phyloP scores from a whole-genome alignment of 2,797 vertebrate genomes.

The Eupleurogrammus muticus region DNA sequence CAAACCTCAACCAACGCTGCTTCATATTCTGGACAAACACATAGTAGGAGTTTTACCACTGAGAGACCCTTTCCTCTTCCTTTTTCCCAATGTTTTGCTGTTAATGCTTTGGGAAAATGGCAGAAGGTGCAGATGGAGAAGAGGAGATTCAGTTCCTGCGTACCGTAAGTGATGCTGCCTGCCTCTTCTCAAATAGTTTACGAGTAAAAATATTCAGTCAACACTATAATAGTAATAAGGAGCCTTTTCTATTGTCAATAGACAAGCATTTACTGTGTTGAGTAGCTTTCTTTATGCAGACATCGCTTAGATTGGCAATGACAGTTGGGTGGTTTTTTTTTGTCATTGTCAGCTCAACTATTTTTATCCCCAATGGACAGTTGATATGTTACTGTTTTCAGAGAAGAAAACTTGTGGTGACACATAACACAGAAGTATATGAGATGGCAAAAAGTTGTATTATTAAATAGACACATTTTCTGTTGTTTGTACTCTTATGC shows the following conservation, averaged over 20 bases:
- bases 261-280: conserved; percentile 7
- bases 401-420: conserved; percentile 39
- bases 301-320: conserved; percentile 66
- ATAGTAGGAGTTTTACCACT: conserved; percentile 22
- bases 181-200: conserved; percentile 15
- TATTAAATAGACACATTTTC: too few species aligned
- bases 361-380: conserved; percentile 75
- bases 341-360: conserved; percentile 86
- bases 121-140: conserved; percentile 91
- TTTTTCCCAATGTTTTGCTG: conserved; percentile 51
- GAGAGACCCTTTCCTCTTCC: conserved; percentile 27
- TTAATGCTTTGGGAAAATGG: conserved; percentile 82
- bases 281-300: conserved; percentile 26
- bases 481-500: neutral
- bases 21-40: conserved; percentile 26
- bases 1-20: conserved; percentile 56
- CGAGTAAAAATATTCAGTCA: conserved; percentile 1
- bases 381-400: conserved; percentile 63
- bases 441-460: too few species aligned
- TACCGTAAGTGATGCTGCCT: conserved; percentile 86
- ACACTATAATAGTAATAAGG: neutral
- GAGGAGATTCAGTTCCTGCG: conserved; percentile 94
- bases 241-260: neutral
- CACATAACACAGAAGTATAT: conserved; percentile 9
- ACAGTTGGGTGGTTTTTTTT: conserved; percentile 79